A percentile compares a stretch with the other conserved stretches of the same genome.
These are phyloP conservation scores for Dendrocincla tyrannina DNA, from an alignment of 2,797 vertebrate genomes.

Conservation along the genomic window DNA sequence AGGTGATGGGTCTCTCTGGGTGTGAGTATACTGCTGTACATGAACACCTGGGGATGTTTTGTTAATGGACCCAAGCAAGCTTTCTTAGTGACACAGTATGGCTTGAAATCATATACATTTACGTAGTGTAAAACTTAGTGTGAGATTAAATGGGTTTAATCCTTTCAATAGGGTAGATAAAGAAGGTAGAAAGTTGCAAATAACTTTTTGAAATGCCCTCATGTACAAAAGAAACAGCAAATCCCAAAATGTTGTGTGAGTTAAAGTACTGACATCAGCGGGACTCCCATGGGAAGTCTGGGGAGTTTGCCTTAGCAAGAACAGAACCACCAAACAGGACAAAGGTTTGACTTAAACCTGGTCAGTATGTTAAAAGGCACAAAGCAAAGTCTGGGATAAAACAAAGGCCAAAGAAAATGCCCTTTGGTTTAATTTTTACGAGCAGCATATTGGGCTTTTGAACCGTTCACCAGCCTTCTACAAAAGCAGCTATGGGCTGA, in stretches of 20 bases:
- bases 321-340: background rate
- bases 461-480: background rate
- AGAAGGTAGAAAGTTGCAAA: background rate
- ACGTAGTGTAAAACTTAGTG: background rate
- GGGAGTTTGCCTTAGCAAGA: background rate
- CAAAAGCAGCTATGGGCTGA: slow-evolving; percentile 19
- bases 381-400: slow-evolving; percentile 6
- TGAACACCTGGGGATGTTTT: background rate
- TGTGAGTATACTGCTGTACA: background rate
- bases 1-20: background rate
- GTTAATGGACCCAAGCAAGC: background rate
- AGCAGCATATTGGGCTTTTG: slow-evolving; percentile 23
- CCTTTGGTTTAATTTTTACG: slow-evolving; percentile 9
- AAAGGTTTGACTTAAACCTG: background rate
- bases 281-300: background rate
- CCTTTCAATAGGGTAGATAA: background rate
- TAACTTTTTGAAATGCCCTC: background rate
- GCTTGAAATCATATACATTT: background rate
- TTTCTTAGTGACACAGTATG: background rate
- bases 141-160: background rate
- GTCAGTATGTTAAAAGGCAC: background rate
- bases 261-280: background rate
- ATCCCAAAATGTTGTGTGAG: background rate
- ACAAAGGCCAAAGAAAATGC: slow-evolving; percentile 12
- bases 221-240: background rate